Evolutionary conservation across 1,140 invertebrate genomes (phyloP).

Genomic region (Anastrepha obliqua): DNA sequence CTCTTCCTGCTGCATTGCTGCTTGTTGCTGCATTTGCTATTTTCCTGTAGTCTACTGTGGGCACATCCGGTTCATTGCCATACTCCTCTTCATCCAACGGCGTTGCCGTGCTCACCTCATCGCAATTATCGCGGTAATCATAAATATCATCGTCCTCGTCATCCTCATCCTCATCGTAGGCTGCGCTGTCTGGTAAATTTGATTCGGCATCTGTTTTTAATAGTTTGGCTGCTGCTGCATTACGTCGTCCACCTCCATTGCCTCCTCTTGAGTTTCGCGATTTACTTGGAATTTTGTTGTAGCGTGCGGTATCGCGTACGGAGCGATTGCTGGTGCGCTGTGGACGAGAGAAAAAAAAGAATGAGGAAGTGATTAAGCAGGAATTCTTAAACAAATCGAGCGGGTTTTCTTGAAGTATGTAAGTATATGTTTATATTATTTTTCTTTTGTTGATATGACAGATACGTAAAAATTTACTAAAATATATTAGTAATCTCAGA

Average conservation of each 20-base stretch:
- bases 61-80: not conserved
- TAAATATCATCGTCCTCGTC: conserved; percentile 29
- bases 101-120: not conserved
- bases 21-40: not conserved
- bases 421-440: too few relatives aligned
- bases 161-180: conserved; percentile 53
- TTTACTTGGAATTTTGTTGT: conserved; percentile 58
- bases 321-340: conserved; percentile 53
- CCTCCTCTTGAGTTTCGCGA: conserved; percentile 31
- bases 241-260: conserved; percentile 15
- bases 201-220: conserved; percentile 56
- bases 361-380: not conserved
- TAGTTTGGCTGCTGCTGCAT: conserved; percentile 28
- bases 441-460: too few relatives aligned
- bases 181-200: conserved; percentile 54
- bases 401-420: too few relatives aligned
- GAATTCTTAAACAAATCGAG: too few relatives aligned
- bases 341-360: conserved; percentile 10
- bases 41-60: conserved; percentile 5
- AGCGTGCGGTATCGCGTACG: conserved; percentile 50
- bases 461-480: too few relatives aligned
- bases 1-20: not conserved
- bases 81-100: not conserved
- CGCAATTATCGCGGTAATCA: not conserved
- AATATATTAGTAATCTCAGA: too few relatives aligned